Percentiles rank a stretch among this genome's conserved stretches.
Evolutionary conservation across 1,140 invertebrate species (phyloP).

Genomic region (Drosophila biarmipes): DNA sequence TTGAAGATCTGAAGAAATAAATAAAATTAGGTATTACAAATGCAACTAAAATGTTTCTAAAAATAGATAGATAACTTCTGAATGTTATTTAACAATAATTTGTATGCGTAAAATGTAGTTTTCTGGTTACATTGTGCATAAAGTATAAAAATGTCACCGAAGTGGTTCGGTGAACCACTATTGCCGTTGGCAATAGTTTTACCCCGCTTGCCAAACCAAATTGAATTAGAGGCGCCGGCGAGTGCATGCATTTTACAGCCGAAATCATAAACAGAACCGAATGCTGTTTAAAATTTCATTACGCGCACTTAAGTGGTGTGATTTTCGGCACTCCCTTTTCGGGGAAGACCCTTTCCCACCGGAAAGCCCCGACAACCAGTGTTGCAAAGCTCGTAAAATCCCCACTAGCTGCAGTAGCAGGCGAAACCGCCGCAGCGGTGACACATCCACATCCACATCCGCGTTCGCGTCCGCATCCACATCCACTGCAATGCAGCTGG

Average conservation of each 20-base stretch:
- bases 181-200: slow-evolving; percentile 5
- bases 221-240: slow-evolving; percentile 29
- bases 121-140: not conserved
- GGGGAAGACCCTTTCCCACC: not conserved
- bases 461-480: slow-evolving; percentile 20
- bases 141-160: not conserved
- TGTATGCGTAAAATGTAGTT: too few relatives aligned
- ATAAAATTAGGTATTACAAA: too few relatives aligned
- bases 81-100: not conserved
- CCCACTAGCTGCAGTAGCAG: slow-evolving; percentile 30
- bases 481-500: slow-evolving; percentile 73
- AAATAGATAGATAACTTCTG: too few relatives aligned
- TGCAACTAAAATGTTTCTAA: too few relatives aligned
- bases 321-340: slow-evolving; percentile 26
- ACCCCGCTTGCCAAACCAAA: slow-evolving; percentile 15
- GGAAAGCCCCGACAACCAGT: not conserved
- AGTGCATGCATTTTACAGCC: slow-evolving; percentile 36
- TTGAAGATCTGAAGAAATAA: too few relatives aligned
- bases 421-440: slow-evolving; percentile 23
- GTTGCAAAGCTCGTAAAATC: slow-evolving; percentile 62
- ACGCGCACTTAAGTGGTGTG: slow-evolving; percentile 55
- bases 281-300: slow-evolving; percentile 61
- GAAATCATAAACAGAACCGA: slow-evolving; percentile 51
- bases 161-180: not conserved
- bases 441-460: slow-evolving; percentile 35